These are phyloP conservation scores for Falco peregrinus DNA, from an alignment of 2,797 vertebrate species.

Conservation along the genomic window DNA sequence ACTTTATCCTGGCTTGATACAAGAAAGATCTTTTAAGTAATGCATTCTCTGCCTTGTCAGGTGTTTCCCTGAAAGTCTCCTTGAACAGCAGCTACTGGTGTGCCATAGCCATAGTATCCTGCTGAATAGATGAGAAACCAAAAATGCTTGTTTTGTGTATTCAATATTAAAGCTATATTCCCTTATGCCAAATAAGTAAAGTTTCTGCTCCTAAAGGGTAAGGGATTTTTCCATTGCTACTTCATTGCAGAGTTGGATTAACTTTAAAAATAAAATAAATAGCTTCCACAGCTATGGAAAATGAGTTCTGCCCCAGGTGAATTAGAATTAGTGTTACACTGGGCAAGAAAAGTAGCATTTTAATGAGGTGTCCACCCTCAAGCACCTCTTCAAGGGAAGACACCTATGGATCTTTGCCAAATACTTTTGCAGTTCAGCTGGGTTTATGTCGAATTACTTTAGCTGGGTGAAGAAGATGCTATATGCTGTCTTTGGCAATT, in stretches of 20 bases:
- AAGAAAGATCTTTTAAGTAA: not conserved
- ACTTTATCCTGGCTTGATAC: not conserved
- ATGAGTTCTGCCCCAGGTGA: not conserved
- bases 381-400: not conserved
- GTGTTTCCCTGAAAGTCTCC: not conserved
- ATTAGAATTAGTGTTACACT: slow-evolving; percentile 5
- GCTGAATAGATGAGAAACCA: not conserved
- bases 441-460: not conserved
- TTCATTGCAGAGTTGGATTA: not conserved
- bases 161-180: not conserved
- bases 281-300: not conserved
- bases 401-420: not conserved
- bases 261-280: slow-evolving; percentile 20
- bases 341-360: slow-evolving; percentile 11
- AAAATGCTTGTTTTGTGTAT: not conserved
- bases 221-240: not conserved
- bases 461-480: not conserved
- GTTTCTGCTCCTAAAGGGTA: not conserved
- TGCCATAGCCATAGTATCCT: not conserved
- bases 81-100: not conserved
- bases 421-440: not conserved
- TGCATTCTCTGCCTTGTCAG: not conserved
- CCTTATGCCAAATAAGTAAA: not conserved
- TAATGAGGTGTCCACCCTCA: not conserved
- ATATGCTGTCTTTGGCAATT: not conserved